phyloP scores from a whole-genome alignment of 2,113 vertebrate species.

The Epinephelus fuscoguttatus region DNA sequence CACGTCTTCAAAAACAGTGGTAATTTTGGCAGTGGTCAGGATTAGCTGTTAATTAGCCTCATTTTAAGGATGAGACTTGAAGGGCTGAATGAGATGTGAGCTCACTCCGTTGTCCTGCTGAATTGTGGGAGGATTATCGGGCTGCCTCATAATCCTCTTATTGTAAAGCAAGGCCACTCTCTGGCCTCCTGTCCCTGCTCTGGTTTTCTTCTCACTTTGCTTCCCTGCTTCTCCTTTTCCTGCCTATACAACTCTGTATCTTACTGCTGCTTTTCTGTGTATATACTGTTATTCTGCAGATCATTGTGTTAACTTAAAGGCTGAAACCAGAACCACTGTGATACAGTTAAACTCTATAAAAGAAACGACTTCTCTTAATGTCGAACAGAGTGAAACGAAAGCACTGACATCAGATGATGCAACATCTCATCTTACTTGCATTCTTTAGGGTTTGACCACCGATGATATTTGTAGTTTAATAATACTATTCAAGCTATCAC shows the following conservation, averaged over 20 bases:
- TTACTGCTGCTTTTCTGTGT: background rate
- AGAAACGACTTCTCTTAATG: background rate
- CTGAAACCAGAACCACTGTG: slow-evolving; percentile 1
- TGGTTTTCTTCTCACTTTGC: slow-evolving; percentile 50
- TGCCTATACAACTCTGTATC: slow-evolving; percentile 10
- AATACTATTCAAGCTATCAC: no score
- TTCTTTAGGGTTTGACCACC: background rate
- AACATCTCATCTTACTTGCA: background rate
- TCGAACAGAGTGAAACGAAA: background rate
- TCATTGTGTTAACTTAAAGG: slow-evolving; percentile 16
- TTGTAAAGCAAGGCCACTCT: slow-evolving; percentile 75
- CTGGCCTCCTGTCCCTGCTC: slow-evolving; percentile 48
- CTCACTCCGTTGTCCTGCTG: slow-evolving; percentile 63
- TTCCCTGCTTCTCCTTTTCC: slow-evolving; percentile 38
- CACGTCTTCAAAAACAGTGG: slow-evolving; percentile 52
- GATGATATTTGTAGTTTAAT: background rate
- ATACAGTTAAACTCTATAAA: slow-evolving; percentile 20
- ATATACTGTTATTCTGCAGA: background rate
- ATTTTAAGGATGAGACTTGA: slow-evolving; percentile 71
- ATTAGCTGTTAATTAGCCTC: slow-evolving; percentile 84
- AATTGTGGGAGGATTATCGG: slow-evolving; percentile 78
- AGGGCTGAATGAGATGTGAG: slow-evolving; percentile 70
- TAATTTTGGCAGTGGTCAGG: slow-evolving; percentile 68
- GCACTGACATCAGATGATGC: background rate
- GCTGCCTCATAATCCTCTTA: slow-evolving; percentile 78